Evolutionary conservation across 23 tunicate species (phyloP).

Genomic region (Trididemnum clinides): DNA sequence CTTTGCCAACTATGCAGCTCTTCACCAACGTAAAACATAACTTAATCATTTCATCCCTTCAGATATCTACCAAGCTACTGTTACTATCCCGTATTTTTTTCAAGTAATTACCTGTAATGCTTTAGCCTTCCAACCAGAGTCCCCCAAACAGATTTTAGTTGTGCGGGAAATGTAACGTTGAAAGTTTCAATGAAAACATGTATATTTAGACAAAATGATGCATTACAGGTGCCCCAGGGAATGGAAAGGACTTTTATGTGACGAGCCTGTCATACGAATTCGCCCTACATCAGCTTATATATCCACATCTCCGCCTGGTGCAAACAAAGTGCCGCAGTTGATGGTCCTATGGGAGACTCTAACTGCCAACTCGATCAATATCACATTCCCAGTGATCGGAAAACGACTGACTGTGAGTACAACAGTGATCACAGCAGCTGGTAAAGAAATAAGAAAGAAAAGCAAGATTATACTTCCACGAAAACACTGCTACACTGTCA

Average conservation of each 20-base stretch:
- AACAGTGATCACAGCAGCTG: neutral
- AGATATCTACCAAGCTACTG: no score
- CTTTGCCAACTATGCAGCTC: no score
- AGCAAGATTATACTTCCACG: constrained; percentile 32
- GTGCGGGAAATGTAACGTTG: no score
- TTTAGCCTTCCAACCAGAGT: no score
- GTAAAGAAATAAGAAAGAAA: neutral
- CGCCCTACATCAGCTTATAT: neutral
- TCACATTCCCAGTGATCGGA: constrained; percentile 44
- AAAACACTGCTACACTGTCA: constrained; percentile 42
- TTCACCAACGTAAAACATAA: no score
- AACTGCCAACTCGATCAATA: constrained; percentile 58
- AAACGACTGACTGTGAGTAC: constrained; percentile 40
- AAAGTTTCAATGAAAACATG: no score
- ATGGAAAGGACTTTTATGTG: constrained; percentile 58
- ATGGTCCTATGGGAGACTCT: constrained; percentile 23
- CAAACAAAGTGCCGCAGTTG: neutral
- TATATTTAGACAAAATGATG: neutral
- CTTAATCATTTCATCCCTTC: no score
- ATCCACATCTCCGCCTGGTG: neutral
- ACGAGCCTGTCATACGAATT: neutral
- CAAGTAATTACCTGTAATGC: no score
- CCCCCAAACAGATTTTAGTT: no score
- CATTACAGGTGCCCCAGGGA: constrained; percentile 50
- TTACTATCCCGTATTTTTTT: no score